These are phyloP conservation scores for Leuciscus waleckii DNA, from an alignment of 2,797 vertebrate species.

Conservation along the genomic window DNA sequence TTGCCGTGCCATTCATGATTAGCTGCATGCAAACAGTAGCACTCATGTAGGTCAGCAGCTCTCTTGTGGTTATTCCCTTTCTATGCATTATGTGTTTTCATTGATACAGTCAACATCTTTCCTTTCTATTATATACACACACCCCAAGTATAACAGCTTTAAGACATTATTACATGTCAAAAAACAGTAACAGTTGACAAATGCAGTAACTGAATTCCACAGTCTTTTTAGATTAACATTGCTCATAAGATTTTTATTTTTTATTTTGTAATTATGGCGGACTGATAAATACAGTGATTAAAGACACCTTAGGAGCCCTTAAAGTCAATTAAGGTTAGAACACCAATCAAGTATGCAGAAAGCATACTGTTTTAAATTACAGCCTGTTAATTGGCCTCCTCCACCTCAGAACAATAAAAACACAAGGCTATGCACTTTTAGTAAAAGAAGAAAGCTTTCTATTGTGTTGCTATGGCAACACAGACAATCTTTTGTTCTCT, in stretches of 20 bases:
- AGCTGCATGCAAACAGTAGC: conserved; percentile 58
- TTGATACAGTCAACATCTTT: not conserved
- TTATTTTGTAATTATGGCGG: not conserved
- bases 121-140: not conserved
- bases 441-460: conserved; percentile 75
- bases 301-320: conserved; percentile 25
- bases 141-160: not conserved
- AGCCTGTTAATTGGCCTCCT: conserved; percentile 61
- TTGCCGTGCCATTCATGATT: conserved; percentile 55
- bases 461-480: conserved; percentile 84
- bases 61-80: not conserved
- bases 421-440: conserved; percentile 78
- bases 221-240: conserved; percentile 19
- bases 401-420: conserved; percentile 83
- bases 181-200: conserved; percentile 23
- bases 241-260: not conserved
- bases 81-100: not conserved
- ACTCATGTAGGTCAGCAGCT: conserved; percentile 41
- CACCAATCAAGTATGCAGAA: conserved; percentile 32
- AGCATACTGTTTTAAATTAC: conserved; percentile 34
- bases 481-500: conserved; percentile 81
- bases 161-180: conserved; percentile 19
- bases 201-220: not conserved
- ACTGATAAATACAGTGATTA: conserved; percentile 46
- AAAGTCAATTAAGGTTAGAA: conserved; percentile 47